phyloP scores from a whole-genome alignment of 2,797 vertebrate species.

The Bradypus variegatus region DNA sequence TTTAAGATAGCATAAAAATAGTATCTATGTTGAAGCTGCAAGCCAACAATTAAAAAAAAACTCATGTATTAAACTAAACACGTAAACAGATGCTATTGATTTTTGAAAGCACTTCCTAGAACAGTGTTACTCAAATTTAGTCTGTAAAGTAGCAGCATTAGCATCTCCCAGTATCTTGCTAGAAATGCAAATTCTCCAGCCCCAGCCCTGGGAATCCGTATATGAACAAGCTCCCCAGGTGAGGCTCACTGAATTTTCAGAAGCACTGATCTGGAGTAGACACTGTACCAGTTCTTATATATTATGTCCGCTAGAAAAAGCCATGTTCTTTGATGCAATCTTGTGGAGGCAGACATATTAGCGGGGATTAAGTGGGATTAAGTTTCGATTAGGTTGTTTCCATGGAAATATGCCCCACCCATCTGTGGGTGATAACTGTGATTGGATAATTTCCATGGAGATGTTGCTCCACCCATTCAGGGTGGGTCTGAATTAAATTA shows the following conservation, averaged over 20 bases:
- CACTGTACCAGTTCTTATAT: too few species aligned
- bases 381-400: too few species aligned
- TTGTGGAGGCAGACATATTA: too few species aligned
- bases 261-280: neutral
- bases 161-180: neutral
- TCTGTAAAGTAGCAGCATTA: neutral
- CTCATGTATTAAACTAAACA: neutral
- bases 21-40: conserved; percentile 9
- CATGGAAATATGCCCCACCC: too few species aligned
- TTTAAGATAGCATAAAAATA: neutral
- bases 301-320: too few species aligned
- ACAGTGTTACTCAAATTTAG: neutral
- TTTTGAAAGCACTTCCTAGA: neutral
- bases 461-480: too few species aligned
- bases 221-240: neutral
- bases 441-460: too few species aligned
- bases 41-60: neutral
- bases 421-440: too few species aligned
- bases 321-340: too few species aligned
- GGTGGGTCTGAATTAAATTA: too few species aligned
- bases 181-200: conserved; percentile 8
- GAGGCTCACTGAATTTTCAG: neutral
- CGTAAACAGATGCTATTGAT: neutral
- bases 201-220: neutral
- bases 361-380: too few species aligned